Conservation (phyloP, 2,797 vertebrate species). For the Rallus crepitans region DNA sequence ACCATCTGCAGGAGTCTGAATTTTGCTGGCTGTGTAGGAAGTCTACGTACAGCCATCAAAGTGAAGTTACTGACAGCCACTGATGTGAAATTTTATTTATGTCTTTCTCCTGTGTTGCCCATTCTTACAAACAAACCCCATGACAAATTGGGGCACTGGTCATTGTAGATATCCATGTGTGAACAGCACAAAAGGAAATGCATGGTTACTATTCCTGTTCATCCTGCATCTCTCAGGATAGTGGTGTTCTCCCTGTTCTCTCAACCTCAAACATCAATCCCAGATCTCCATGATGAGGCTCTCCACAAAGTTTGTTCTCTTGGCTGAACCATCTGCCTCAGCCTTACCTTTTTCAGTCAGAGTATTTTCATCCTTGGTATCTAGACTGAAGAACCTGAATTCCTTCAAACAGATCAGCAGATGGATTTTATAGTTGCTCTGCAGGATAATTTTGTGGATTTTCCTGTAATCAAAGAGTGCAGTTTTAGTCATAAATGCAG, state of each 20-base stretch:
- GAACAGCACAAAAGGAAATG: neutral
- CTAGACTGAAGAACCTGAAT: neutral
- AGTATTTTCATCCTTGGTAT: neutral
- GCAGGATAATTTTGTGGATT: neutral
- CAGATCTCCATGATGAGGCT: neutral
- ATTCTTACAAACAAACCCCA: neutral
- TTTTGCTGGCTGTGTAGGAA: neutral
- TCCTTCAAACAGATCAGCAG: neutral
- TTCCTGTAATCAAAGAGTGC: neutral
- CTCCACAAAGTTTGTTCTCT: neutral
- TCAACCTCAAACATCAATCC: neutral
- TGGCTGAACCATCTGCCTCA: neutral
- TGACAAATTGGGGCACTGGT: neutral
- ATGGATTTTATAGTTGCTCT: neutral
- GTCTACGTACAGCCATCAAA: neutral
- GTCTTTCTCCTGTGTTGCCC: neutral
- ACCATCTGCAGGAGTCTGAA: neutral
- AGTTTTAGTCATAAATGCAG: neutral
- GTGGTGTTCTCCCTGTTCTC: neutral
- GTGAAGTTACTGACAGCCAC: neutral
- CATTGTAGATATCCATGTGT: neutral
- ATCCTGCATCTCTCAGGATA: accelerated
- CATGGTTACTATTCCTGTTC: neutral
- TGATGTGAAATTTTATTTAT: neutral
- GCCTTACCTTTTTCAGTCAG: neutral